Base-by-base conservation (phyloP, 92 coral and sea anemone species). In the Zoanthus sociatus region DNA sequence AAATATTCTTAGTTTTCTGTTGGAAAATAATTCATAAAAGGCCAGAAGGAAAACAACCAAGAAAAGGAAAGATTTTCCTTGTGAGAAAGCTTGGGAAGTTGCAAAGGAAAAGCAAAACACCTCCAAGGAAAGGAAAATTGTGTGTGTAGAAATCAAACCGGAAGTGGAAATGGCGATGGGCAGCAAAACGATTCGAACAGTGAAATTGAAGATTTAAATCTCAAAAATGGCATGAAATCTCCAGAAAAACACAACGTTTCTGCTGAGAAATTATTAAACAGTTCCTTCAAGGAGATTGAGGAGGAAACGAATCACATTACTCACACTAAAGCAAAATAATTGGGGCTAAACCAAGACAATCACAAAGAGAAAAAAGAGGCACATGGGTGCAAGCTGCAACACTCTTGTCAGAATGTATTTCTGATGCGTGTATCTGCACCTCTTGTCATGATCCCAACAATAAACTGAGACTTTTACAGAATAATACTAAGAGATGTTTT, bases 401-500 rank as follows among this genome's bases (percentile, higher is more conserved):
- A 11, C 92, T 92, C 5, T 86, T 92, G 60, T 73, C 78, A 6
- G 87, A 92, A 55, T 67, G 90, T 73, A 88, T 92, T 30, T 66
- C 85, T 42, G 64, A 67, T n/a, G 89, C 94, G 69, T 84, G 83
- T 54, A 83, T 88, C 73, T 91, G 92, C 55, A 91, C 93, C 88
- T 58, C 90, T 42, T 92, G 95, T 61, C 58, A 84, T 33, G 78
- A 87, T 75, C 75, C 26, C 26, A 26, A 26, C 26, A 78, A 79
- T 17, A 72, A 84, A 63, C 89, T 92, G 31, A 88, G 83, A 87
- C 82, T 90, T 14, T 90, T 76, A 31, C 91, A 92, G 83, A 85
- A 83, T n/a, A 73, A 87, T 55, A 53, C 75, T 13, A 77, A 73
- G 95, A 79, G 86, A 91, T 48, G 95, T 92, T 17, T 78, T 92